phyloP scores from a whole-genome alignment of 1,140 invertebrate species.

The Vanessa atalanta region DNA sequence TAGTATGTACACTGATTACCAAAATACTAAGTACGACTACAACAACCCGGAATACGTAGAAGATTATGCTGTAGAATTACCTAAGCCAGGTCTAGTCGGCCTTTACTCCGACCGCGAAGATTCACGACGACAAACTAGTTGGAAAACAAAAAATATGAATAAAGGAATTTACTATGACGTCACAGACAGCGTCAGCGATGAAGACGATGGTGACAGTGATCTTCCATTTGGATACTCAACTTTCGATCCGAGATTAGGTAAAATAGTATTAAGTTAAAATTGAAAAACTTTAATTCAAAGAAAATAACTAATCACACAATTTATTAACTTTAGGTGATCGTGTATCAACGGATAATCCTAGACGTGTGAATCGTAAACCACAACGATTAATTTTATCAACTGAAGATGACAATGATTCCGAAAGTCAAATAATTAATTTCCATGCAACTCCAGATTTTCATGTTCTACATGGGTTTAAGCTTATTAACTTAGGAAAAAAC shows the following conservation, averaged over 20 bases:
- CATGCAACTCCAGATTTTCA: conserved; percentile 70
- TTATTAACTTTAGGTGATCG: conserved; percentile 34
- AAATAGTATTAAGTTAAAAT: not conserved
- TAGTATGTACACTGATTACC: conserved; percentile 33
- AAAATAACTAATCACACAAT: not conserved
- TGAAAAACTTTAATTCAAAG: not conserved
- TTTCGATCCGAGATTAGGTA: conserved; percentile 68
- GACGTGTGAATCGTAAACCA: conserved; percentile 43
- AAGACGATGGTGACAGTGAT: conserved; percentile 42
- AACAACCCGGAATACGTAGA: conserved; percentile 46
- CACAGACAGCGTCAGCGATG: conserved; percentile 50
- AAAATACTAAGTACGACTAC: conserved; percentile 47
- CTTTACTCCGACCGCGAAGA: conserved; percentile 63
- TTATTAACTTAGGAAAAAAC: conserved; percentile 59
- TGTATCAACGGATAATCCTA: conserved; percentile 33
- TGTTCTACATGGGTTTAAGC: conserved; percentile 68
- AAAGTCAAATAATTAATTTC: conserved; percentile 57
- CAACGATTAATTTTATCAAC: conserved; percentile 43
- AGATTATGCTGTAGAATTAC: conserved; percentile 63
- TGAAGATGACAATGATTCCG: conserved; percentile 40
- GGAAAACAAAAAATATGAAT: conserved; percentile 47
- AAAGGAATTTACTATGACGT: conserved; percentile 46
- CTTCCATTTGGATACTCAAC: conserved; percentile 60
- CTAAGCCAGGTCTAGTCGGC: conserved; percentile 63
- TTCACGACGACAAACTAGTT: conserved; percentile 39